phyloP scores from a whole-genome alignment of 2,113 vertebrate species.

The Hemiscyllium ocellatum region DNA sequence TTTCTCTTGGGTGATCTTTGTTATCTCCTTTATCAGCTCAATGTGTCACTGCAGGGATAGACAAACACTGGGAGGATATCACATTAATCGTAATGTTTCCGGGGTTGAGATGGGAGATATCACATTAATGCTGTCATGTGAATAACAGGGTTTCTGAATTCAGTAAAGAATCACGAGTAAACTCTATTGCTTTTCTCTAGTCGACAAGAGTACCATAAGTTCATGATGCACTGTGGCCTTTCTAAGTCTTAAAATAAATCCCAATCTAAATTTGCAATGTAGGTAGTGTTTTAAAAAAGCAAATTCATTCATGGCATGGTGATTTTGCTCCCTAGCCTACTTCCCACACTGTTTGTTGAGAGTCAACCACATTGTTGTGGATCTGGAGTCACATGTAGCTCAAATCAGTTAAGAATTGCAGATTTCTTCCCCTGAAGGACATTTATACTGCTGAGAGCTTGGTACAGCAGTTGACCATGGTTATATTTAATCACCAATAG shows the following conservation, averaged over 20 bases:
- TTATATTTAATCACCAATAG: too few species aligned
- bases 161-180: background rate
- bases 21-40: slow-evolving; percentile 29
- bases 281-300: background rate
- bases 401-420: too few species aligned
- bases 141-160: slow-evolving; percentile 15
- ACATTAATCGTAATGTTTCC: slow-evolving; percentile 33
- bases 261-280: background rate
- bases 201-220: background rate
- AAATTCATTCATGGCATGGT: too few species aligned
- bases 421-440: too few species aligned
- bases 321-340: too few species aligned
- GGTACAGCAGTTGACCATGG: too few species aligned
- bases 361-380: too few species aligned
- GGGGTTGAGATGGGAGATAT: slow-evolving; percentile 13
- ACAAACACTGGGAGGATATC: slow-evolving; percentile 12
- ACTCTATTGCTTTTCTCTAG: background rate
- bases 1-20: slow-evolving; percentile 32
- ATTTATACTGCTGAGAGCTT: too few species aligned
- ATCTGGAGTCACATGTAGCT: too few species aligned
- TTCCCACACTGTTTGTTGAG: too few species aligned
- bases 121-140: slow-evolving; percentile 30
- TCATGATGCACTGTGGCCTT: background rate
- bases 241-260: background rate
- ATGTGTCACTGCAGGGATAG: slow-evolving; percentile 7